Evolutionary conservation across 2,113 vertebrate genomes (phyloP).

Genomic region (Arothron firmamentum): DNA sequence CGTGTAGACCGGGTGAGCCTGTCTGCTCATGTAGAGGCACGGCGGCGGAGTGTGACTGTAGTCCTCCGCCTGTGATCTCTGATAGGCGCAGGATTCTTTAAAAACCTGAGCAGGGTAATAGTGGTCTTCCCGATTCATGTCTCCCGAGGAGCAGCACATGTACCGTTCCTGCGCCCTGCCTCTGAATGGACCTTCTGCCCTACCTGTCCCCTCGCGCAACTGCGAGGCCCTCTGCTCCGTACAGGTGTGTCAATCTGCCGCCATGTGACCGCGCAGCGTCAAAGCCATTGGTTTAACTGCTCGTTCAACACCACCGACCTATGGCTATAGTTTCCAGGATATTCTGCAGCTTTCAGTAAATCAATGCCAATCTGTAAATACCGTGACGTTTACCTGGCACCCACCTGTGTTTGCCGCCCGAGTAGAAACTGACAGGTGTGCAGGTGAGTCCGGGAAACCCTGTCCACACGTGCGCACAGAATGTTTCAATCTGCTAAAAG

Average conservation of each 20-base stretch:
- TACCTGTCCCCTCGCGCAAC: constrained; percentile 64
- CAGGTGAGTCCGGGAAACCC: constrained; percentile 42
- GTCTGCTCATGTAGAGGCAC: constrained; percentile 91
- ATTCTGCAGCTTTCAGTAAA: constrained; percentile 59
- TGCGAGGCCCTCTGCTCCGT: constrained; percentile 51
- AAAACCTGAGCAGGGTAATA: constrained; percentile 88
- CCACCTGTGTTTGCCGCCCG: constrained; percentile 49
- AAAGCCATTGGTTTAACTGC: constrained; percentile 70
- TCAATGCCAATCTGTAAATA: constrained; percentile 74
- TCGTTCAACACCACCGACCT: constrained; percentile 59
- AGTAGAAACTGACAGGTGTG: constrained; percentile 27
- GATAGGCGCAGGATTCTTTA: constrained; percentile 90
- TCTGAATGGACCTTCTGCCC: constrained; percentile 53
- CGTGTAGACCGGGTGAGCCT: constrained; percentile 75
- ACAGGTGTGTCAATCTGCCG: constrained; percentile 75
- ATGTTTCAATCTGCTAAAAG: not conserved
- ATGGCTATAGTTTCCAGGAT: constrained; percentile 38
- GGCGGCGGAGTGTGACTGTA: constrained; percentile 89
- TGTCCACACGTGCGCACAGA: not conserved
- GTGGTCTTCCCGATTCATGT: constrained; percentile 92
- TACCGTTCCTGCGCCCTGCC: constrained; percentile 45
- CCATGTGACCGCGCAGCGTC: constrained; percentile 74
- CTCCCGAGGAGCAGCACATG: constrained; percentile 57
- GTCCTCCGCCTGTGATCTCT: constrained; percentile 82
- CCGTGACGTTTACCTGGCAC: constrained; percentile 52